A percentile compares a stretch with the other conserved stretches of the same genome.
Evolutionary conservation across 2,888 invertebrate genomes (phyloP).

Genomic region (Phaedon cochleariae): DNA sequence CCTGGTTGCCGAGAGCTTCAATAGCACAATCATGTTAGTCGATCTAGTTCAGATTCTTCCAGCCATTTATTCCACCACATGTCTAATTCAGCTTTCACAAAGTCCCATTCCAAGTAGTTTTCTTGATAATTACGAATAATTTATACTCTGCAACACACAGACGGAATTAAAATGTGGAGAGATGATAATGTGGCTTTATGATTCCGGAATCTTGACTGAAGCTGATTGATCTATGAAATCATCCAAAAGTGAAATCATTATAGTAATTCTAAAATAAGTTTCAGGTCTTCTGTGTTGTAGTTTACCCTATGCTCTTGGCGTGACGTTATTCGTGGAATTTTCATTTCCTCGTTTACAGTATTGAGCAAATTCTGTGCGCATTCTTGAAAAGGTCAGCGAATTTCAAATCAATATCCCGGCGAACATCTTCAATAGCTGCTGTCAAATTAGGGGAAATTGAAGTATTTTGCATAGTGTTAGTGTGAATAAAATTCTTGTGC

Average conservation of each 20-base stretch:
- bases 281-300: slow-evolving; percentile 22
- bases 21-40: too few species aligned
- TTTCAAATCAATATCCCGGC: slow-evolving; percentile 12
- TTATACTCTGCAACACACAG: too few species aligned
- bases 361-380: too few species aligned
- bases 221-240: not conserved
- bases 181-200: slow-evolving; percentile 10
- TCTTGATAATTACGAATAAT: too few species aligned
- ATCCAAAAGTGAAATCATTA: slow-evolving; percentile 20
- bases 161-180: not conserved
- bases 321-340: slow-evolving; percentile 11
- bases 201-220: not conserved
- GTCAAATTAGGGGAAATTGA: slow-evolving; percentile 17
- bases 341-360: too few species aligned
- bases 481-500: too few species aligned
- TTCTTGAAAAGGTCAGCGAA: slow-evolving; percentile 4
- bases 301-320: slow-evolving; percentile 20
- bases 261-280: slow-evolving; percentile 26
- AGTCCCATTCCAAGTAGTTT: too few species aligned
- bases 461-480: slow-evolving; percentile 23
- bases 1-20: too few species aligned
- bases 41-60: too few species aligned
- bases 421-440: slow-evolving; percentile 9
- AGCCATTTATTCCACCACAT: too few species aligned
- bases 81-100: too few species aligned